Conservation (phyloP, 2,113 vertebrate species). For the Calidris pygmaea region DNA sequence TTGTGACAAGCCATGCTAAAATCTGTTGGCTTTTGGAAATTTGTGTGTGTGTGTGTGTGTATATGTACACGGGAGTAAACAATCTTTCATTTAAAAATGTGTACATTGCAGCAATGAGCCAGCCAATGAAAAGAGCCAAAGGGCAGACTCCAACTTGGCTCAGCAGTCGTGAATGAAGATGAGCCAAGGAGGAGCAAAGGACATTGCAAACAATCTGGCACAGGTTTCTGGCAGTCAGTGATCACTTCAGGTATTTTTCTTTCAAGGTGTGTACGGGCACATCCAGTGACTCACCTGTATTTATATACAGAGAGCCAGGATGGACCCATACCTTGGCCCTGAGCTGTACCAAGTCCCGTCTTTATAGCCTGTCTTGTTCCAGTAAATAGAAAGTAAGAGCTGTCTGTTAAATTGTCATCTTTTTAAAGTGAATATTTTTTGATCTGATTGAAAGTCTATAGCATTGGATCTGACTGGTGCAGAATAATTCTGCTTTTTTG, state of each 20-base stretch:
- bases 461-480: neutral
- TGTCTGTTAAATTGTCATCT: neutral
- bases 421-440: neutral
- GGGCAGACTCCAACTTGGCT: conserved; percentile 50
- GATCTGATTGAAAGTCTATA: neutral
- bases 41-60: neutral
- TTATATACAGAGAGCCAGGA: conserved; percentile 40
- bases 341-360: neutral
- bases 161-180: conserved; percentile 14
- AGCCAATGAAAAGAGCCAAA: conserved; percentile 30
- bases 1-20: neutral
- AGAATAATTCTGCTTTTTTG: neutral
- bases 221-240: conserved; percentile 44
- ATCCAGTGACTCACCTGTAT: conserved; percentile 69
- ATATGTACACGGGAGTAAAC: neutral
- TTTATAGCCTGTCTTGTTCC: neutral
- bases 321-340: neutral
- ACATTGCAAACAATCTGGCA: conserved; percentile 52
- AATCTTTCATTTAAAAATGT: neutral
- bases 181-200: conserved; percentile 68
- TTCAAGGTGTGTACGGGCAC: conserved; percentile 65
- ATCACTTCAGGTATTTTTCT: conserved; percentile 60
- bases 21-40: neutral
- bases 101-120: neutral
- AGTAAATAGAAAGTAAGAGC: neutral